Conservation (phyloP, 2,113 vertebrate genomes). For the Ramphastos sulfuratus region DNA sequence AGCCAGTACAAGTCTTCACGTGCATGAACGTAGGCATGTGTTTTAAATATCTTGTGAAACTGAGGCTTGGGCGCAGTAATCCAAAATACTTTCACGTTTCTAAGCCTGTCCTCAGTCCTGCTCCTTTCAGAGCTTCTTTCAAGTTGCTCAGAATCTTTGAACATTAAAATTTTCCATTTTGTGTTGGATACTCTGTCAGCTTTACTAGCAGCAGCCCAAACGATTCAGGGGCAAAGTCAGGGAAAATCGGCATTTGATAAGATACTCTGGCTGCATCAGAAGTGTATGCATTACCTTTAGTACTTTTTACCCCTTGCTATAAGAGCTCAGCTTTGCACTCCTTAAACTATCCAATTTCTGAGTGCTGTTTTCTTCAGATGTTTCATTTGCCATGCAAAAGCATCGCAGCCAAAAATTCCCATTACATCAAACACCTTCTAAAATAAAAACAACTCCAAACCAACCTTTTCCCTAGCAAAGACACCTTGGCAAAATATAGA, state of each 20-base stretch:
- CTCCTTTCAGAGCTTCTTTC: slow-evolving; percentile 2
- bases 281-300: not conserved
- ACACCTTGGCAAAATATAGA: not conserved
- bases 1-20: not conserved
- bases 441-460: not conserved
- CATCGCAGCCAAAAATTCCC: not conserved
- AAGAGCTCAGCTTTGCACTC: not conserved
- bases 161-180: not conserved
- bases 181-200: not conserved
- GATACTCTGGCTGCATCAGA: not conserved
- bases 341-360: not conserved
- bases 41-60: slow-evolving; percentile 41
- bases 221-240: not conserved
- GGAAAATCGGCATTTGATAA: not conserved
- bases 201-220: not conserved
- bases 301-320: not conserved
- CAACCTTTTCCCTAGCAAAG: not conserved
- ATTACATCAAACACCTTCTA: not conserved
- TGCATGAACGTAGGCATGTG: not conserved
- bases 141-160: not conserved
- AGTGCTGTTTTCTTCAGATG: not conserved
- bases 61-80: not conserved
- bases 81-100: not conserved
- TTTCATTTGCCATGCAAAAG: not conserved
- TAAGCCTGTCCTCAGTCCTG: not conserved